Base-by-base conservation (phyloP, 2,888 invertebrate genomes). In the Archips xylosteana region DNA sequence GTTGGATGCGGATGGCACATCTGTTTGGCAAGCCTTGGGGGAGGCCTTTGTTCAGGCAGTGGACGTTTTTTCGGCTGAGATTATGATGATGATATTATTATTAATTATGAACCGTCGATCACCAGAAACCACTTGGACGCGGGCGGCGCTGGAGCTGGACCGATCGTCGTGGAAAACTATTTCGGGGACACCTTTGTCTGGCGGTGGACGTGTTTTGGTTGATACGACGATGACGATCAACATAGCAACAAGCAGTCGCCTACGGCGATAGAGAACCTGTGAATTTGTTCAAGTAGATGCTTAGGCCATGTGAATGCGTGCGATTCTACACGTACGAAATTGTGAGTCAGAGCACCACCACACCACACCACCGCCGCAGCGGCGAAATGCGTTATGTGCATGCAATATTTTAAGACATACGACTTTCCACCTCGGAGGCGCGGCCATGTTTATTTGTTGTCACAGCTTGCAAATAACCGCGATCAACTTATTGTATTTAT, bases 371-470 rank as follows among this genome's bases (percentile, higher is more conserved):
- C 47, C n/a, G 36, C 63, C 49, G 36, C 65, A 3, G 9, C 39
- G 5, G 49, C 15, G 60, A 64, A 73, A 23, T 39, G 49, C 59
- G 9, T 64, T 0, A 69, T 49, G 49, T n/a, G 36, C 39, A 59
- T 12, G 9, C 1, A 9, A 2, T 34, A 42, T 13, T 8, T 10
- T 32, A 34, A 34, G n/a, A 15, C 15, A 51, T 42, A 34, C 12
- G 63, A 2, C 63, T 23, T 64, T 73, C 34, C 15, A 15, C 10
- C 23, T 2, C 13, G 42, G 42, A 70, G 45, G 54, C 36, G 1
- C 65, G 45, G 15, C 32, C 51, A 67, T 74, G 65, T 76, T 72
- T 76, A 68, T 68, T 66, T 74, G 67, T 77, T 75, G 67, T 74
- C 75, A 70, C 74, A 74, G 68, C 75, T 49, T 74, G 51, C 72